Evolutionary conservation across 2,888 invertebrate species (phyloP).

Genomic region (Ditylenchus weischeri): DNA sequence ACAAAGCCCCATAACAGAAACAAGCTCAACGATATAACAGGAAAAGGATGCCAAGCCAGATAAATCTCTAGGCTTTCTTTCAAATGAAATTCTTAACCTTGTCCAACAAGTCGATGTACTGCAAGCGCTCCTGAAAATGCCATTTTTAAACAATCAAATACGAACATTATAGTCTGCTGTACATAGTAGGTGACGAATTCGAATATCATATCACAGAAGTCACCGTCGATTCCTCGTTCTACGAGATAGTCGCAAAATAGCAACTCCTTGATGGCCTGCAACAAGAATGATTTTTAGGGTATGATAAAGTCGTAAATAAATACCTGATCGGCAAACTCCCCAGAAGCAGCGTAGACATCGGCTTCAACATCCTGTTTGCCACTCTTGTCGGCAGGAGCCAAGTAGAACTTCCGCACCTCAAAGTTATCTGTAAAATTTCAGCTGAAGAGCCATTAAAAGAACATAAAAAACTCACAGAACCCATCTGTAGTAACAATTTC

Average conservation of each 20-base stretch:
- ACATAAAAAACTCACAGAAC: slow-evolving; percentile 53
- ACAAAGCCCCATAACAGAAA: no score
- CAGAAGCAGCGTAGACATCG: slow-evolving; percentile 79
- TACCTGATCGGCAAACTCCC: slow-evolving; percentile 91
- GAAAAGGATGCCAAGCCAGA: no score
- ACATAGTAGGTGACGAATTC: slow-evolving; percentile 80
- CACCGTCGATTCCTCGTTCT: slow-evolving; percentile 88
- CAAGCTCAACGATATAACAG: no score
- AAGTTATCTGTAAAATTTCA: slow-evolving; percentile 74
- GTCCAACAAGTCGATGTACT: slow-evolving; percentile 83
- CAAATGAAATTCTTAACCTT: slow-evolving; percentile 74
- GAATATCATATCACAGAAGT: slow-evolving; percentile 82
- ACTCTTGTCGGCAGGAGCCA: slow-evolving; percentile 61
- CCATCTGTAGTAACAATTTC: slow-evolving; percentile 52
- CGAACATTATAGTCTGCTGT: no score
- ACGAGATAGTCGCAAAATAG: slow-evolving; percentile 84
- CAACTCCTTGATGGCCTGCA: slow-evolving; percentile 46
- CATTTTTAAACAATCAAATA: no score
- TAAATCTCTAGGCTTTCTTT: no score
- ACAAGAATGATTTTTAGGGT: no score
- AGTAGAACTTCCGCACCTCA: slow-evolving; percentile 85
- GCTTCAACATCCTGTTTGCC: slow-evolving; percentile 79
- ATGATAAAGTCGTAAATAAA: slow-evolving; percentile 54
- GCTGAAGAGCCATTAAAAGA: background rate
- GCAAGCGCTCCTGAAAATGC: slow-evolving; percentile 71